These are phyloP conservation scores for Orthosia cruda DNA, from an alignment of 2,888 invertebrate species.

Conservation along the genomic window DNA sequence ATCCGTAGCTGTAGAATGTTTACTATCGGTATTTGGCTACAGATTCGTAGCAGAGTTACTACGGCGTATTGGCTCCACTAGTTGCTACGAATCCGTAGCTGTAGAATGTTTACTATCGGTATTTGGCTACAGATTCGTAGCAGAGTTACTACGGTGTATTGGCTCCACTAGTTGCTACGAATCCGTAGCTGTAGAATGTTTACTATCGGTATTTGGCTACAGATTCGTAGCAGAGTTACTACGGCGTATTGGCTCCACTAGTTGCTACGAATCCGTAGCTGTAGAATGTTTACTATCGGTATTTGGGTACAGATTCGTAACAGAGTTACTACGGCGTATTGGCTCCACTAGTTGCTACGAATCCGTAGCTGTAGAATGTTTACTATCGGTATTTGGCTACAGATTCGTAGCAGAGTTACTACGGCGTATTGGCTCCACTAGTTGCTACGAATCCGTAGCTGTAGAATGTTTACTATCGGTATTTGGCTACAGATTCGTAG, in stretches of 20 bases:
- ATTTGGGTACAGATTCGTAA: not conserved
- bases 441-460: conserved; percentile 11
- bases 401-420: not conserved
- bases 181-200: too few species aligned
- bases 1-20: not conserved
- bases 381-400: not conserved
- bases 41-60: not conserved
- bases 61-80: not conserved
- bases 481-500: not conserved
- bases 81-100: not conserved
- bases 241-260: not conserved
- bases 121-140: not conserved
- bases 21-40: not conserved
- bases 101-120: not conserved
- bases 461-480: too few species aligned
- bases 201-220: not conserved
- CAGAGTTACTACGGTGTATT: not conserved
- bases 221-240: not conserved
- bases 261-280: not conserved
- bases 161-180: not conserved
- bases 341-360: not conserved
- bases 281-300: not conserved
- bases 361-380: not conserved
- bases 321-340: not conserved
- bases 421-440: too few species aligned